Evolutionary conservation across 2,113 vertebrate genomes (phyloP), one percentile per base, ranked within the genome.

Genomic region (Corythornis vintsioides): DNA sequence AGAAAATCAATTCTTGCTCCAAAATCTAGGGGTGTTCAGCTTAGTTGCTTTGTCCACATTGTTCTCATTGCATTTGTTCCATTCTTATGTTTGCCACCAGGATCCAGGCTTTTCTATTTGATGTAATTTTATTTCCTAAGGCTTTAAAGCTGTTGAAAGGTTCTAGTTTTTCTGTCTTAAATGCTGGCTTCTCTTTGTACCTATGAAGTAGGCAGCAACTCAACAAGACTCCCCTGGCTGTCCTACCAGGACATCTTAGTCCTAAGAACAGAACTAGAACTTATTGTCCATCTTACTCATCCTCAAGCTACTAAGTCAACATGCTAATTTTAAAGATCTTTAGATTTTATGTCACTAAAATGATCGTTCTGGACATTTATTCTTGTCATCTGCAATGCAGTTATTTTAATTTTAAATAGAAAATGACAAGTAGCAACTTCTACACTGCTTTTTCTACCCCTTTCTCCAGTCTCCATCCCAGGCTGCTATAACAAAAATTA

Each of bases 61-160:
- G 18, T 86, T 93, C 57, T 89, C 28, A 59, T 28, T 57, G 57
- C 31, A 24, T 67, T 78, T 83, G 25, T 86, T 88, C 67, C 53
- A 33, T 40, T 92, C 15, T 16, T 61, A 10, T n/a, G 15, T 65
- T 67, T 65, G 42, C 11, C 29, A 75, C 12, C 6, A 48, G 50
- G 40, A 88, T 74, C 40, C 22, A 83, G n/a, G n/a, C 35, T 78
- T 76, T 94, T 88, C 43, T 76, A 19, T 69, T 60, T 81, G 25
- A 50, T 20, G n/a, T 45, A 0, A 35, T 69, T 83, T 78, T 74
- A 71, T 75, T 96, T 86, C 69, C 56, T 15, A 28, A 35, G 0
- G 88, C 75, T 86, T 94, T 38, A 75, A 11, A 84, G 45, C 35
- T 84, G 48, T 38, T 86, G 56, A 91, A 95, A 91, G 31, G 47